Conservation (phyloP, 2,113 vertebrate genomes). For the Patagioenas fasciata region DNA sequence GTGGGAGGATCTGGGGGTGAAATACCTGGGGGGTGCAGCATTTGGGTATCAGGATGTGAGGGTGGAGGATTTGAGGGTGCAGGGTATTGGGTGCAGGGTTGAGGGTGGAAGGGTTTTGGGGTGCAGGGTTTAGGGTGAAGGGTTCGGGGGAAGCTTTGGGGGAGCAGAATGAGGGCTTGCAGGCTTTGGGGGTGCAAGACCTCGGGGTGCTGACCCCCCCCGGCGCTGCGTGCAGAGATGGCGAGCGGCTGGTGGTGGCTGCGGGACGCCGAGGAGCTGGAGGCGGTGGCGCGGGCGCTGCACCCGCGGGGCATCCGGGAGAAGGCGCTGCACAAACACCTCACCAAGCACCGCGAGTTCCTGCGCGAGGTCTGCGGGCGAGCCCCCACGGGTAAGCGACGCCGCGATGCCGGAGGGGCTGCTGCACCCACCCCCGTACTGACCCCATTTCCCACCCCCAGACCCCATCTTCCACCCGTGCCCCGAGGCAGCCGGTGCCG, state of each 20-base stretch:
- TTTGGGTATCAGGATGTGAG: too few relatives aligned
- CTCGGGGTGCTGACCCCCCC: background rate
- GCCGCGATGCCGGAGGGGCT: too few relatives aligned
- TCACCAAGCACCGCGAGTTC: slow-evolving; percentile 92
- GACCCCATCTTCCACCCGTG: slow-evolving; percentile 84
- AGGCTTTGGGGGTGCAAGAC: too few relatives aligned
- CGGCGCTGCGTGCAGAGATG: slow-evolving; percentile 79
- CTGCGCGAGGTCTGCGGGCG: slow-evolving; percentile 86
- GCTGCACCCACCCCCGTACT: rapidly evolving
- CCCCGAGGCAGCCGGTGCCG: slow-evolving; percentile 49
- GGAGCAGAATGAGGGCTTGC: too few relatives aligned
- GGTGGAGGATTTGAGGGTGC: too few relatives aligned
- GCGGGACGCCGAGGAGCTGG: slow-evolving; percentile 84
- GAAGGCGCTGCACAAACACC: slow-evolving; percentile 91
- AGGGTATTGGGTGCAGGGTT: too few relatives aligned
- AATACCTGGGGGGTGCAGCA: too few relatives aligned
- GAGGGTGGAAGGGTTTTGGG: too few relatives aligned
- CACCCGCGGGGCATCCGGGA: slow-evolving; percentile 91
- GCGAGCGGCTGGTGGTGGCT: slow-evolving; percentile 95
- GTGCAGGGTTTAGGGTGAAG: too few relatives aligned
- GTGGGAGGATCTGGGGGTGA: too few relatives aligned
- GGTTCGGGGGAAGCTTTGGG: too few relatives aligned
- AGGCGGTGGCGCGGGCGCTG: slow-evolving; percentile 80
- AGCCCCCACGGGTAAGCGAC: slow-evolving; percentile 76
- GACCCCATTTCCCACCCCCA: background rate